Percentiles rank a stretch among this genome's conserved stretches.
phyloP scores from a whole-genome alignment of 2,113 vertebrate genomes.

The Anarhynchus alexandrinus region DNA sequence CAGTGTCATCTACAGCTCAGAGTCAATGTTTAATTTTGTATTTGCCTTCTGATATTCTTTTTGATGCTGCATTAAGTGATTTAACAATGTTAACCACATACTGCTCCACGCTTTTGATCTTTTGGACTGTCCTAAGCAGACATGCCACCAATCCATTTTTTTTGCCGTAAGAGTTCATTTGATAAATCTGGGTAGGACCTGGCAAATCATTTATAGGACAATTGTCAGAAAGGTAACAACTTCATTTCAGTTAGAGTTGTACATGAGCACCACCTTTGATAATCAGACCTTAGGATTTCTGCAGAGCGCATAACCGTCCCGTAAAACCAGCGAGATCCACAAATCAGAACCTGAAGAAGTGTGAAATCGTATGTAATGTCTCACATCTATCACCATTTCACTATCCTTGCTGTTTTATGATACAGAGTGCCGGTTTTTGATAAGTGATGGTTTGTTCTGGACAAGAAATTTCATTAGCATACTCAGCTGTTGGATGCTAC shows the following conservation, averaged over 20 bases:
- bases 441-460: background rate
- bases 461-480: background rate
- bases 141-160: background rate
- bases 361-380: background rate
- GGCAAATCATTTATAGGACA: background rate
- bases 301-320: rapidly evolving
- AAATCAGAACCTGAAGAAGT: background rate
- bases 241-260: background rate
- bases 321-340: background rate
- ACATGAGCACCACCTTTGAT: background rate
- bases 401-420: background rate
- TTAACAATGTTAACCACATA: background rate
- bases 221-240: background rate
- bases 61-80: background rate
- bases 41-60: background rate
- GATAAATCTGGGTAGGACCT: background rate
- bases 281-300: background rate
- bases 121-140: background rate
- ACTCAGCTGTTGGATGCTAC: background rate
- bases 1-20: background rate
- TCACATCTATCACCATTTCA: background rate
- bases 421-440: background rate
- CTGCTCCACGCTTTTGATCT: background rate
- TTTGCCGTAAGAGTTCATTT: rapidly evolving
- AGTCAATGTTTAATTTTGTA: background rate